These are phyloP conservation scores for Acrobeloides nanus DNA, from an alignment of 2,888 invertebrate genomes.

Conservation along the genomic window DNA sequence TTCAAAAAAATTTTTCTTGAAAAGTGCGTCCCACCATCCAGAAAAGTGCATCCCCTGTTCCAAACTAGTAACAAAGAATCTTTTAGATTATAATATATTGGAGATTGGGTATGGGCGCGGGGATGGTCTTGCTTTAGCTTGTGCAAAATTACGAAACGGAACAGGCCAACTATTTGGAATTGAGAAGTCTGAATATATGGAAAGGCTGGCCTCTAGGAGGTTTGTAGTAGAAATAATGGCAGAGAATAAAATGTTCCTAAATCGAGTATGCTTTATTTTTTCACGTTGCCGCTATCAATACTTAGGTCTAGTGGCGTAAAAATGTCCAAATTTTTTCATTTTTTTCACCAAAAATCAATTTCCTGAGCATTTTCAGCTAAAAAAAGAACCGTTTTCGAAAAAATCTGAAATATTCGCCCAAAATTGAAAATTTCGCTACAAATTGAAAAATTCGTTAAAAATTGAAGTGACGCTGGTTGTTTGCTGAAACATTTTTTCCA, in stretches of 20 bases:
- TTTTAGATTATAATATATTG: conserved; percentile 37
- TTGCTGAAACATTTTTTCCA: too few relatives aligned
- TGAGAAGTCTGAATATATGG: conserved; percentile 44
- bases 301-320: background rate
- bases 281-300: too few relatives aligned
- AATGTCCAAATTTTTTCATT: background rate
- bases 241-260: conserved; percentile 29
- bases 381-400: background rate
- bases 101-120: conserved; percentile 50
- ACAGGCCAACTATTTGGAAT: conserved; percentile 37
- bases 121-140: conserved; percentile 29
- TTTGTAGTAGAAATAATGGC: conserved; percentile 38
- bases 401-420: background rate
- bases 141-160: conserved; percentile 19
- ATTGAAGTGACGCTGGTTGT: too few relatives aligned
- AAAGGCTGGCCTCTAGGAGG: conserved; percentile 24
- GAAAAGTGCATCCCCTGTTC: too few relatives aligned
- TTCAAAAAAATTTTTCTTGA: too few relatives aligned
- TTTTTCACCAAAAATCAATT: background rate
- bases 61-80: too few relatives aligned
- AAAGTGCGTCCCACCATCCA: too few relatives aligned
- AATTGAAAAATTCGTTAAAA: too few relatives aligned
- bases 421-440: too few relatives aligned
- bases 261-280: too few relatives aligned
- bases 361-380: background rate